Conservation (phyloP, 2,888 invertebrate genomes). For the Ernsta delagoae region DNA sequence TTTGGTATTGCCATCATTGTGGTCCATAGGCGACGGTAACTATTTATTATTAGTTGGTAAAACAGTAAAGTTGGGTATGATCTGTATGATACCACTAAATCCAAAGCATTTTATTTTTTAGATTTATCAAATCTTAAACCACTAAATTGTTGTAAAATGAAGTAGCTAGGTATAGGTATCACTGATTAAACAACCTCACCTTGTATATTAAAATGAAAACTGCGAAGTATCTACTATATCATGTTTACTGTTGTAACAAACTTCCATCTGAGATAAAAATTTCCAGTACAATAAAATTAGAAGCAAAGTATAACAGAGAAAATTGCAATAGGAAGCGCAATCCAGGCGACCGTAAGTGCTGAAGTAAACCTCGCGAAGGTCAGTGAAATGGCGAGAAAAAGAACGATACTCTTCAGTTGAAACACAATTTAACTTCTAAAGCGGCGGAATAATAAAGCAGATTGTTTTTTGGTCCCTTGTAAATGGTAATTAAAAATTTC, state of each 20-base stretch:
- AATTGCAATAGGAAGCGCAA: constrained; percentile 43
- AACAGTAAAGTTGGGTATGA: no score
- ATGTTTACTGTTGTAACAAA: not conserved
- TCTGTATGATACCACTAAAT: no score
- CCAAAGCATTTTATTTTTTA: no score
- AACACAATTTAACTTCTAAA: constrained; percentile 45
- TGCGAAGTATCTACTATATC: not conserved
- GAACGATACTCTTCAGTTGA: constrained; percentile 44
- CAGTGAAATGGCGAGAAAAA: constrained; percentile 40
- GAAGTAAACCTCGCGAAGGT: constrained; percentile 33
- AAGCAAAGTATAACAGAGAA: constrained; percentile 35
- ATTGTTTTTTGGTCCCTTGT: constrained; percentile 14
- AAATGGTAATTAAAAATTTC: no score
- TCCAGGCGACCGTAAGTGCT: constrained; percentile 37
- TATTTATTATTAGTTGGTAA: no score
- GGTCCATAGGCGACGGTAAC: no score
- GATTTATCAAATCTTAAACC: no score
- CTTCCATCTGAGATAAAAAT: constrained; percentile 4
- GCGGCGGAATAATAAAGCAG: not conserved
- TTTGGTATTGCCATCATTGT: no score
- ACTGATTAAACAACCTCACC: not conserved
- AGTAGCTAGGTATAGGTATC: no score
- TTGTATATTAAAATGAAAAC: not conserved
- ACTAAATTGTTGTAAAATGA: no score
- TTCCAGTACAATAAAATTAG: constrained; percentile 8